These are phyloP conservation scores for Aspidapion aeneum DNA, from an alignment of 2,888 invertebrate species.

Conservation along the genomic window DNA sequence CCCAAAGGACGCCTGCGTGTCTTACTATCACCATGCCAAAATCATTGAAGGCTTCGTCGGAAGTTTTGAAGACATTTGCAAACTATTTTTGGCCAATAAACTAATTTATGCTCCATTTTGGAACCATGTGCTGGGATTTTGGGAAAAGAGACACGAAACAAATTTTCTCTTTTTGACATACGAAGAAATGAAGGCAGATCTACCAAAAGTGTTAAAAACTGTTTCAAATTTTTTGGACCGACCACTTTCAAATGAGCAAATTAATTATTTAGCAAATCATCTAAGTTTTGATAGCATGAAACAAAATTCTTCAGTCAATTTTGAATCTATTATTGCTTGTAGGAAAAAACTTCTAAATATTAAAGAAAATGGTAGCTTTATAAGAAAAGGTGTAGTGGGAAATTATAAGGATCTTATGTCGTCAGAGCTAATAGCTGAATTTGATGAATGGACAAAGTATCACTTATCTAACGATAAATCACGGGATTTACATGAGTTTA, in stretches of 20 bases:
- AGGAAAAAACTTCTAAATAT: constrained; percentile 42
- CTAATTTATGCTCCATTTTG: constrained; percentile 40
- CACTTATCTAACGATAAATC: too few species aligned
- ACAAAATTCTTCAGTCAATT: constrained; percentile 54
- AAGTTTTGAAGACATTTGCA: constrained; percentile 56
- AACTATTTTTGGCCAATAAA: constrained; percentile 57
- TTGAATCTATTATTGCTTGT: constrained; percentile 43
- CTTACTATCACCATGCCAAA: constrained; percentile 65
- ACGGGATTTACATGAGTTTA: too few species aligned
- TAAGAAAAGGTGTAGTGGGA: constrained; percentile 48
- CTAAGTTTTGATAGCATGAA: constrained; percentile 50
- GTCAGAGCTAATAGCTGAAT: constrained; percentile 62
- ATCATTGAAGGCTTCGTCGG: constrained; percentile 55
- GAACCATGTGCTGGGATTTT: constrained; percentile 36
- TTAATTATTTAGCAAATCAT: constrained; percentile 28
- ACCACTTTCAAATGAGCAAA: constrained; percentile 26
- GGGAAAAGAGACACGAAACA: constrained; percentile 29
- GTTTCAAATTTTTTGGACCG: constrained; percentile 31
- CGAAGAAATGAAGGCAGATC: constrained; percentile 36
- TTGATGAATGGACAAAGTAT: constrained; percentile 66
- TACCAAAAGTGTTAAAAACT: constrained; percentile 26
- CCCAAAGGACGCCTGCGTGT: constrained; percentile 68
- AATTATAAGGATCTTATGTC: constrained; percentile 56
- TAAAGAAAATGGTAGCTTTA: constrained; percentile 43
- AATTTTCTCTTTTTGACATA: constrained; percentile 36